These are phyloP conservation scores for Lottia gigantea DNA, from an alignment of 2,888 invertebrate genomes.

Conservation along the genomic window DNA sequence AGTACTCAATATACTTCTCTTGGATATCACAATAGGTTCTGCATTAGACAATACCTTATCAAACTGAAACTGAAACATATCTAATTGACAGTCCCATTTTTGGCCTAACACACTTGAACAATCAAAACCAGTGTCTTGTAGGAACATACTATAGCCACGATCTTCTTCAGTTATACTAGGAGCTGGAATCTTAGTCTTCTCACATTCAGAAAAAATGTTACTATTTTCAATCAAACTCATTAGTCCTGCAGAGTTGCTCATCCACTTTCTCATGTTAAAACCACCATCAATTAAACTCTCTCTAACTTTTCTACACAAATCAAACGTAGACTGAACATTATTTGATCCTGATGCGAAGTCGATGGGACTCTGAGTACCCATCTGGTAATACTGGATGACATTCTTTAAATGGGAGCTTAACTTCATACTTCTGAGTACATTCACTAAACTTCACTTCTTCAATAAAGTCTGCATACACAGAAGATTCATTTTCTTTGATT, in stretches of 20 bases:
- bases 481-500: background rate
- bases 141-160: background rate
- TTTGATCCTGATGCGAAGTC: background rate
- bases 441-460: background rate
- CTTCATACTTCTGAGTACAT: background rate
- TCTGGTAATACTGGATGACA: background rate
- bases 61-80: background rate
- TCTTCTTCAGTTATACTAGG: background rate
- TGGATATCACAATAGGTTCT: background rate
- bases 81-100: background rate
- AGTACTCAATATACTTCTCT: background rate
- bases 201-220: background rate
- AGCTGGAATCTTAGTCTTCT: background rate
- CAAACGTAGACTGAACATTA: background rate
- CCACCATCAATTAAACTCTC: background rate
- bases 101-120: background rate
- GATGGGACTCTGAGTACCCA: background rate
- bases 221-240: background rate
- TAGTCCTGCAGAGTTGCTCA: background rate
- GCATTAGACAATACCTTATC: background rate
- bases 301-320: background rate
- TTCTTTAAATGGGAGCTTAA: background rate
- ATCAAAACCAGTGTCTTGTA: background rate
- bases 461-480: background rate
- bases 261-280: background rate